phyloP scores from a whole-genome alignment of 2,797 vertebrate genomes.

The Nasua narica region DNA sequence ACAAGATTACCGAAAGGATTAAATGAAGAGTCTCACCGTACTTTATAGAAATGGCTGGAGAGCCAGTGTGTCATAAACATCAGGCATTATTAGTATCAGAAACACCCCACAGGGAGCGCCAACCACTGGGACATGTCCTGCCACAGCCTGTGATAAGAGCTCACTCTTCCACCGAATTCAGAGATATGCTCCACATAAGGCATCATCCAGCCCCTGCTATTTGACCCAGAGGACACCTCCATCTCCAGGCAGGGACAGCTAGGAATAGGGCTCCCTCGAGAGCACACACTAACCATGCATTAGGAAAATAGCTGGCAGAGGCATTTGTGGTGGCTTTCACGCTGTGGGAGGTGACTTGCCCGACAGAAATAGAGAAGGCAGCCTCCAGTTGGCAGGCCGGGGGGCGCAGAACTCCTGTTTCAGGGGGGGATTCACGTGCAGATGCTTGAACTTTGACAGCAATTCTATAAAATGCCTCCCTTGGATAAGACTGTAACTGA shows the following conservation, averaged over 20 bases:
- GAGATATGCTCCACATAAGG: neutral
- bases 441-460: neutral
- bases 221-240: neutral
- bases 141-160: neutral
- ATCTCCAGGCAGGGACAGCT: neutral
- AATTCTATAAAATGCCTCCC: neutral
- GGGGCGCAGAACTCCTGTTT: neutral
- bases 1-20: neutral
- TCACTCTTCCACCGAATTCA: neutral
- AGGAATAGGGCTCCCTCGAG: neutral
- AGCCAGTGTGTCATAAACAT: neutral
- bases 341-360: neutral
- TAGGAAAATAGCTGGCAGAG: neutral
- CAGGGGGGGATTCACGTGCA: neutral
- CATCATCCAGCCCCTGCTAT: neutral
- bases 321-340: neutral
- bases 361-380: neutral
- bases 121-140: neutral
- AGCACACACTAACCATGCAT: neutral
- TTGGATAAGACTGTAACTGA: neutral
- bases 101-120: neutral
- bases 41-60: neutral
- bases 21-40: neutral
- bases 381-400: neutral
- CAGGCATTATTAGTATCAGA: neutral